Percentiles rank a stretch among this genome's conserved stretches.
Conservation (phyloP, 2,113 vertebrate species). For the Candoia aspera region DNA sequence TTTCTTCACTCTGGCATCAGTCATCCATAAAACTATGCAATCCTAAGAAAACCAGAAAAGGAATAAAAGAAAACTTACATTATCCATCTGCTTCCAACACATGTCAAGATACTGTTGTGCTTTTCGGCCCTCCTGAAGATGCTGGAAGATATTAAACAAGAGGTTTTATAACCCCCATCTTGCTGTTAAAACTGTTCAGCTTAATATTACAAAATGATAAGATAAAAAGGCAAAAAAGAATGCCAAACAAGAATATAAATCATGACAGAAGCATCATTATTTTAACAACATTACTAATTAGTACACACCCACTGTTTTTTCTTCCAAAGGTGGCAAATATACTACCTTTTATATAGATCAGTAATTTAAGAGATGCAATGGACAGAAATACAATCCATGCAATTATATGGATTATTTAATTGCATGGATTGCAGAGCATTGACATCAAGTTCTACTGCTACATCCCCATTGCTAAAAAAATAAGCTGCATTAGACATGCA, state of each 20-base stretch:
- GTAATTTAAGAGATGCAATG: not conserved
- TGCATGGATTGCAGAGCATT: not conserved
- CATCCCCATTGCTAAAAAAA: not conserved
- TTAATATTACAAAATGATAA: not conserved
- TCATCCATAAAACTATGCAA: conserved; percentile 13
- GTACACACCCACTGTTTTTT: not conserved
- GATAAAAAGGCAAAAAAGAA: not conserved
- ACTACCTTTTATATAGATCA: not conserved
- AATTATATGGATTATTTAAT: not conserved
- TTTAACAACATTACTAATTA: not conserved
- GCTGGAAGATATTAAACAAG: conserved; percentile 74
- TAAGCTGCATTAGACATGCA: not conserved
- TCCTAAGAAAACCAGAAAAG: conserved; percentile 21
- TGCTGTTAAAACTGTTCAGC: not conserved
- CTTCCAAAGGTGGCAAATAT: not conserved
- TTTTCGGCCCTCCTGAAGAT: conserved; percentile 97
- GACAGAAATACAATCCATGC: not conserved
- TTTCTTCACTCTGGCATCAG: conserved; percentile 12
- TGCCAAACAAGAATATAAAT: not conserved
- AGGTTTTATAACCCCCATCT: not conserved
- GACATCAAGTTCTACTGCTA: not conserved
- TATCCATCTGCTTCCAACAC: conserved; percentile 99
- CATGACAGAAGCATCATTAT: not conserved
- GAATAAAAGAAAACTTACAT: conserved; percentile 79
- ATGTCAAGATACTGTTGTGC: conserved; percentile 96